Conservation (phyloP, 2,888 invertebrate species). For the Diarsia brunnea region DNA sequence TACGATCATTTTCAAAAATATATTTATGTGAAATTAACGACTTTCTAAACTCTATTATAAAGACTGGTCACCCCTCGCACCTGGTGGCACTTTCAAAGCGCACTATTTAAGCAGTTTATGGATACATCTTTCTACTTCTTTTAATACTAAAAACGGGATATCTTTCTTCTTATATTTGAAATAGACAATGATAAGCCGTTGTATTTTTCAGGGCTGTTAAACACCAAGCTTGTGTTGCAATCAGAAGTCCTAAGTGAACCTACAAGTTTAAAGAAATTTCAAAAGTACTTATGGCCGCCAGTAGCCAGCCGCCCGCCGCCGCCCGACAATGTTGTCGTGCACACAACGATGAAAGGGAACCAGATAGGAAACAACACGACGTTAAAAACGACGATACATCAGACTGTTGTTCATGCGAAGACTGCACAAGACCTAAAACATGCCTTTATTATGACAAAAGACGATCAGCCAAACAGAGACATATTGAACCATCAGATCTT, state of each 20-base stretch:
- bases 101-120: not conserved
- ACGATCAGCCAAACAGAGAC: too few species aligned
- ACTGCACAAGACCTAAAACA: conserved; percentile 60
- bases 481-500: too few species aligned
- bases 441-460: conserved; percentile 56
- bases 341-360: not conserved
- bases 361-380: not conserved
- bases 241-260: not conserved
- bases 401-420: conserved; percentile 53
- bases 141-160: too few species aligned
- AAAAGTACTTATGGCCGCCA: conserved; percentile 49
- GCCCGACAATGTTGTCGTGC: not conserved
- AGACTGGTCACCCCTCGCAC: too few species aligned
- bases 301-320: not conserved
- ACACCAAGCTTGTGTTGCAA: conserved; percentile 56
- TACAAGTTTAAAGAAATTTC: not conserved
- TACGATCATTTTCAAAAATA: too few species aligned
- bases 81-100: not conserved
- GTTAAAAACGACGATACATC: not conserved
- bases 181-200: conserved; percentile 1
- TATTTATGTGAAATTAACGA: too few species aligned
- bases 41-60: too few species aligned
- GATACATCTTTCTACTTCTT: too few species aligned
- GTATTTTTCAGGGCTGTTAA: conserved; percentile 12
- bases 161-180: too few species aligned